Percentiles rank a stretch among this genome's conserved stretches.
phyloP scores from a whole-genome alignment of 2,888 invertebrate species.

The Cephus pygmeus region DNA sequence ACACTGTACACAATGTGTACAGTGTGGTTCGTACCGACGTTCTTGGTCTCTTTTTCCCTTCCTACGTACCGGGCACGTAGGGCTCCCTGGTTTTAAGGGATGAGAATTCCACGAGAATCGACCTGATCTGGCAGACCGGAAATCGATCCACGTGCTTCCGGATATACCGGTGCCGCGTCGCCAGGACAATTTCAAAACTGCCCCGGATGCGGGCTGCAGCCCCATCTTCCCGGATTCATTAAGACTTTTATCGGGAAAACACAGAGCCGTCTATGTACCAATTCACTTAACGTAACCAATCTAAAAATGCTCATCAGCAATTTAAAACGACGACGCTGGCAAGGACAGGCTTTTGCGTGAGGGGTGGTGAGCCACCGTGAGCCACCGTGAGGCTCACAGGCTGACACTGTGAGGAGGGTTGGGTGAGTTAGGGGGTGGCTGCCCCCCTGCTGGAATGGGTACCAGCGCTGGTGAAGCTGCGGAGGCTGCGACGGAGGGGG shows the following conservation, averaged over 20 bases:
- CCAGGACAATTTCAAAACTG: neutral
- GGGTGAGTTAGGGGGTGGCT: conserved; percentile 4
- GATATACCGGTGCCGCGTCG: neutral
- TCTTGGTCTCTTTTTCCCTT: neutral
- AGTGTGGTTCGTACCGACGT: neutral
- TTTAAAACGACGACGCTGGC: conserved; percentile 57
- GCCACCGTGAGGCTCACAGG: conserved; percentile 16
- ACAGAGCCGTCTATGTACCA: conserved; percentile 62
- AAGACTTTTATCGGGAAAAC: conserved; percentile 62
- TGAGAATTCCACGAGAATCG: neutral
- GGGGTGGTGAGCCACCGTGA: conserved; percentile 30
- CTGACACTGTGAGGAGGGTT: neutral
- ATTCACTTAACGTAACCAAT: conserved; percentile 65
- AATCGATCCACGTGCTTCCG: conserved; percentile 10
- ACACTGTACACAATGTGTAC: too few relatives aligned
- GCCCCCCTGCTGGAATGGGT: conserved; percentile 20
- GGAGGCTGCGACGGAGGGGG: neutral
- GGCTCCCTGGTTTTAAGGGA: neutral
- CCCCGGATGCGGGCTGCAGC: conserved; percentile 11
- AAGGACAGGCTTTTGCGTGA: conserved; percentile 10
- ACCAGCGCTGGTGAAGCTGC: neutral
- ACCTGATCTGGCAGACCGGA: neutral
- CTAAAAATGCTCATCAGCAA: conserved; percentile 66
- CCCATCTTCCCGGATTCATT: conserved; percentile 46
- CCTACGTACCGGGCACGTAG: neutral